Evolutionary conservation across 2,113 vertebrate species (phyloP).

Genomic region (Carettochelys insculpta): DNA sequence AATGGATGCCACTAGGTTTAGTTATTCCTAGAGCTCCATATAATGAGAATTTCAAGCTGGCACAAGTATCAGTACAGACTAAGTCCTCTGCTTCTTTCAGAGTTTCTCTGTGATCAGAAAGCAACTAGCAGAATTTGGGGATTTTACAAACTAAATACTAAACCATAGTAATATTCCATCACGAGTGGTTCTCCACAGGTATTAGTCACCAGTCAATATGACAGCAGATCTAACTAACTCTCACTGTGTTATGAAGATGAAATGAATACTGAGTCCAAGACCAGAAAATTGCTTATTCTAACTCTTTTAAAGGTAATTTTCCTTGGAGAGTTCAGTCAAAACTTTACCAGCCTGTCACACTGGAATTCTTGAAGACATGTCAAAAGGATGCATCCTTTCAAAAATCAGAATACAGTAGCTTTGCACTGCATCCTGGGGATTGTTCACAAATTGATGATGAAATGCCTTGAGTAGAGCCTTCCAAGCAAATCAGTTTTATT

Average conservation of each 20-base stretch:
- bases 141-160: neutral
- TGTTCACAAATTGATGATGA: neutral
- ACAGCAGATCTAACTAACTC: neutral
- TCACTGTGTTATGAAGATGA: neutral
- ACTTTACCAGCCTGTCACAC: slow-evolving; percentile 40
- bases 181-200: neutral
- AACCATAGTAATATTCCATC: neutral
- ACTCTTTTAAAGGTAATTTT: slow-evolving; percentile 65
- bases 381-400: neutral
- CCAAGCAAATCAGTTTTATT: neutral
- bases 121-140: neutral
- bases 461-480: neutral
- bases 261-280: neutral
- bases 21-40: slow-evolving; percentile 10
- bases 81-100: neutral
- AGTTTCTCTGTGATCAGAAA: slow-evolving; percentile 7
- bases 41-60: slow-evolving; percentile 36
- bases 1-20: neutral
- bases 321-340: slow-evolving; percentile 62
- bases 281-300: slow-evolving; percentile 18
- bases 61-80: neutral
- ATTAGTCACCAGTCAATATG: neutral
- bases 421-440: neutral
- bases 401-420: neutral
- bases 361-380: slow-evolving; percentile 33